These are phyloP conservation scores for Drosophila multiciliata DNA, from an alignment of 2,888 invertebrate genomes.

Conservation along the genomic window DNA sequence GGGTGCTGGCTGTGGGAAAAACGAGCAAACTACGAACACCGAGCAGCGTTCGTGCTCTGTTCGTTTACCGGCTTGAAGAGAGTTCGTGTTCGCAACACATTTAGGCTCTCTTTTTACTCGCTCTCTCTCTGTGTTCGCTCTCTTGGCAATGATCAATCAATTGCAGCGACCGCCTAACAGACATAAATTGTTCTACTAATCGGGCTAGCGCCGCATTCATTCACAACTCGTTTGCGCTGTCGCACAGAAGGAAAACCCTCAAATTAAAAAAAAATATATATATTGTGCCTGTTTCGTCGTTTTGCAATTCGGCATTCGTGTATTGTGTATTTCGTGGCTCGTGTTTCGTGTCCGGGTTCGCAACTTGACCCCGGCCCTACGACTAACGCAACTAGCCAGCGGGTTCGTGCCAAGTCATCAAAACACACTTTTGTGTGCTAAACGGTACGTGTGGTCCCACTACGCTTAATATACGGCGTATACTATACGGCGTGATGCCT, in stretches of 20 bases:
- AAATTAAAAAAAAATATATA: conserved; percentile 10
- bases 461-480: conserved; percentile 23
- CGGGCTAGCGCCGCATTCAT: conserved; percentile 72
- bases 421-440: conserved; percentile 20
- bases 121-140: conserved; percentile 5
- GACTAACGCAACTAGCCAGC: background rate
- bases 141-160: conserved; percentile 65
- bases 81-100: conserved; percentile 8
- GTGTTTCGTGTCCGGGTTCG: conserved; percentile 72
- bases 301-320: conserved; percentile 14
- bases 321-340: conserved; percentile 14
- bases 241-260: conserved; percentile 34
- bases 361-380: conserved; percentile 32
- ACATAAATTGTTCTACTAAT: conserved; percentile 72
- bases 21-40: conserved; percentile 25
- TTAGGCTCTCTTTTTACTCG: background rate
- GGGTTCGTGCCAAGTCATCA: conserved; percentile 42
- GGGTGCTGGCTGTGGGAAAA: conserved; percentile 40
- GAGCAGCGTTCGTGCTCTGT: conserved; percentile 8
- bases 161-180: conserved; percentile 32
- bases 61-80: conserved; percentile 25
- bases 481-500: conserved; percentile 20
- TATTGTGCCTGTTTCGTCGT: conserved; percentile 10
- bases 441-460: conserved; percentile 46
- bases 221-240: conserved; percentile 74